Evolutionary conservation across 2,888 invertebrate genomes (phyloP), one percentile per base, ranked within the genome.

Genomic region (Athripsodes cinereus): DNA sequence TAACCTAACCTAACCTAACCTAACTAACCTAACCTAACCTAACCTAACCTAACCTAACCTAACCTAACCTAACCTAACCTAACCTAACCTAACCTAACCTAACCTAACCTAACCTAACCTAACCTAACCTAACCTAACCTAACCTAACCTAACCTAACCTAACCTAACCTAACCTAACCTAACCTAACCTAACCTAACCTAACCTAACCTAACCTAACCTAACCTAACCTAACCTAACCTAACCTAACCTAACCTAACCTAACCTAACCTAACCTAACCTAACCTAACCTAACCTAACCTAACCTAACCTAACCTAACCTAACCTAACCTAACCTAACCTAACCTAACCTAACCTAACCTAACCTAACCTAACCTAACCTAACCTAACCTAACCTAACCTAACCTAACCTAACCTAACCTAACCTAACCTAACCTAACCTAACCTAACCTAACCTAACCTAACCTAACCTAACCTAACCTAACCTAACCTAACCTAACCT

Each of bases 91-190:
- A 40, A 40, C 40, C 40, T 40, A 40, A 40, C 40, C 40, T 40
- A 40, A 40, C 40, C 40, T 40, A 40, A 40, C 40, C 40, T 40
- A 40, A 40, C 40, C 40, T 40, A 40, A 40, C 40, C 40, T 40
- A 40, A 40, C 40, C 40, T 40, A 40, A 40, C 40, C 40, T 40
- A 40, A 40, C 40, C 40, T 40, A 40, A 40, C 40, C 40, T 40
- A 40, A 40, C 40, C 40, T 40, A 40, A 40, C 40, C 40, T 40
- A 40, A 40, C 40, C 40, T 40, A 40, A 40, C 40, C 40, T 40
- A 40, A 40, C 40, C 40, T 40, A 40, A 40, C 40, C 40, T 40
- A 40, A 40, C 40, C 40, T 40, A 40, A 40, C 40, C 40, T 40
- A 40, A 40, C 40, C 40, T 40, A 40, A 40, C 40, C 40, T 40